Base-by-base conservation (phyloP, 2,888 invertebrate species). In the Sabellastarte sp. region DNA sequence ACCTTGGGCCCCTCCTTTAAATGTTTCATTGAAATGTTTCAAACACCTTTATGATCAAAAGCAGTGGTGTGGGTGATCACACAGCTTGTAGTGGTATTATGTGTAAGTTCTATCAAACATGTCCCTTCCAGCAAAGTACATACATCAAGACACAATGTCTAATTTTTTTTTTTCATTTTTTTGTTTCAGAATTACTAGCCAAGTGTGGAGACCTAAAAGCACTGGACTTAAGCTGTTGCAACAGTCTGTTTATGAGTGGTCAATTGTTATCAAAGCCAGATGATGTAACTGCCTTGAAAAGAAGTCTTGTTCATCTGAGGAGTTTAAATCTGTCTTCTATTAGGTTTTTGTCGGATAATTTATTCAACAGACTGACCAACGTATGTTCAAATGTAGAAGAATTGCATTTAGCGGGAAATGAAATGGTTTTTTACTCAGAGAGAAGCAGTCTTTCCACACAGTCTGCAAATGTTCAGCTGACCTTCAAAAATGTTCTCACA, bases 201-300 rank as follows among this genome's bases (percentile, higher is more conserved):
- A 41, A 20, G 20, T 41, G 41, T 20, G 41, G 10, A 20, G 10
- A 20, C 41, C 81, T 91, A 63, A 86, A 87, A 74, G 80, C 84
- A 60, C 83, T 91, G 26, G 87, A 87, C 57, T 86, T 91, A 60
- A 87, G 88, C 68, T 87, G 87, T 61, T 91, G 90, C 74, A 88
- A 89, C 74, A 89, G 90, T 63, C 84, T 91, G 28, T 89, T 91
- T 68, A 91, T 91, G 89, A 89, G 90, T 1, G 91, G 91, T 1
- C 86, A 88, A 20, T 84, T 91, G 51, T 78, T 91, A 51, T 89
- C 89, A 74, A 87, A 87, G 32, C 85, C 87, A 58, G 84, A 86
- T 15, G 89, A 90, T 53, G 60, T 74, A 1, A 67, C 69, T 50
- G 41, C 60, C 5, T 53, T 80, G 29, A 67, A 69, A 52, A 29